Conservation (phyloP, 2,113 vertebrate species). For the Neotoma lepida region DNA sequence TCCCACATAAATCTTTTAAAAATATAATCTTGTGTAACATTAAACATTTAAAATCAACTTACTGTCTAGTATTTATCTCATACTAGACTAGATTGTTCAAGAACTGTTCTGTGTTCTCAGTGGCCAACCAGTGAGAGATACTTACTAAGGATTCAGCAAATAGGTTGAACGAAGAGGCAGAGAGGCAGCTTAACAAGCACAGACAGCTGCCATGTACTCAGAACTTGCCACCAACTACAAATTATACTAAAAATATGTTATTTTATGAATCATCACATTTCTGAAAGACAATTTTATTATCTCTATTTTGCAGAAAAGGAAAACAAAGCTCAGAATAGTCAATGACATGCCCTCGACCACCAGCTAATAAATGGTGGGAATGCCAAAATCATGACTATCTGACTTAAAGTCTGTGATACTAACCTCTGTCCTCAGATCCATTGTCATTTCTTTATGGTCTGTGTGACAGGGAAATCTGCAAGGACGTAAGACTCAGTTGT, state of each 20-base stretch:
- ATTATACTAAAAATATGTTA: neutral
- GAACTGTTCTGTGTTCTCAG: neutral
- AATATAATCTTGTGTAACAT: neutral
- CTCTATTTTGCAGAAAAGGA: constrained; percentile 12
- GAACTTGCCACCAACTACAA: neutral
- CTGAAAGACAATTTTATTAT: neutral
- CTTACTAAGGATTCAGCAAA: neutral
- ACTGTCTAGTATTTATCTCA: neutral
- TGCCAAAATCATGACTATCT: neutral
- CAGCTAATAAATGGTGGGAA: neutral
- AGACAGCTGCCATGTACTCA: neutral
- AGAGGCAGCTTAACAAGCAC: neutral
- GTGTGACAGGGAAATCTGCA: neutral
- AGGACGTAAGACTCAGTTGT: neutral
- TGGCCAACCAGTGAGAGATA: neutral
- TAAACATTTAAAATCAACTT: neutral
- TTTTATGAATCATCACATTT: constrained; percentile 51
- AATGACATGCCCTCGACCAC: neutral
- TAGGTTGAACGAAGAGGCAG: neutral
- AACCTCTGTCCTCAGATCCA: neutral
- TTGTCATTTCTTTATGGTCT: constrained; percentile 4
- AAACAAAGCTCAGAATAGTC: neutral
- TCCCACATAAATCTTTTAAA: neutral
- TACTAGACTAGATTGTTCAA: neutral
- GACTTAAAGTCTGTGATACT: neutral